Evolutionary conservation across 2,113 vertebrate genomes (phyloP).

Genomic region (Tragelaphus buxtoni): DNA sequence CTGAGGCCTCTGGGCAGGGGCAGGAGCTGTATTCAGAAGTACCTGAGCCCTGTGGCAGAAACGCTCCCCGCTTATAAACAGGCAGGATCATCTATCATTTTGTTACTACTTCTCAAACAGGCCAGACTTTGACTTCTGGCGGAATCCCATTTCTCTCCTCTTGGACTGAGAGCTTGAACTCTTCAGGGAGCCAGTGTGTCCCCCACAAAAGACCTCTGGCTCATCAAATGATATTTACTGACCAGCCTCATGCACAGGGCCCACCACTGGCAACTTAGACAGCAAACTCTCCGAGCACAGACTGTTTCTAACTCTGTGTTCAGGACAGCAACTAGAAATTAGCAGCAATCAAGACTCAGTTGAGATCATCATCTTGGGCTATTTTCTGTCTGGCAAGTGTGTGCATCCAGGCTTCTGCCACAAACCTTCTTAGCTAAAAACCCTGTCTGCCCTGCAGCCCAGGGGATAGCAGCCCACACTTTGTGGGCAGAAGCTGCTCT

Average conservation of each 20-base stretch:
- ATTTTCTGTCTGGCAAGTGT: slow-evolving; percentile 30
- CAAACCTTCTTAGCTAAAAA: not conserved
- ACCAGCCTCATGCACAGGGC: not conserved
- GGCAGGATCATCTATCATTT: not conserved
- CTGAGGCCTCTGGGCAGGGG: not conserved
- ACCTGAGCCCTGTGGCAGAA: not conserved
- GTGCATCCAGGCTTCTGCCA: not conserved
- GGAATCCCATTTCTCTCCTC: not conserved
- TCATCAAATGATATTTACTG: slow-evolving; percentile 20
- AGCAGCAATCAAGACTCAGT: not conserved
- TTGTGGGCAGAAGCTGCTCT: not conserved
- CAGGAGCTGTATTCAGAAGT: not conserved
- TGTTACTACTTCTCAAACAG: not conserved
- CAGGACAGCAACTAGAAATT: slow-evolving; percentile 2
- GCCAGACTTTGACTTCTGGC: not conserved
- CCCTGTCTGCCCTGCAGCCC: not conserved
- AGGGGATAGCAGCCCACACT: not conserved
- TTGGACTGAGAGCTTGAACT: not conserved
- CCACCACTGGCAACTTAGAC: not conserved
- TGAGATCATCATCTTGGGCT: not conserved
- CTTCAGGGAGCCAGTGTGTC: not conserved
- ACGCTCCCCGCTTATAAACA: not conserved
- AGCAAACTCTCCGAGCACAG: not conserved
- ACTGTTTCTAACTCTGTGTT: not conserved
- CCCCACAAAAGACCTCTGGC: not conserved